These are phyloP conservation scores for Crossaster papposus DNA, from an alignment of 53 echinoderm and acorn worm species.

Conservation along the genomic window DNA sequence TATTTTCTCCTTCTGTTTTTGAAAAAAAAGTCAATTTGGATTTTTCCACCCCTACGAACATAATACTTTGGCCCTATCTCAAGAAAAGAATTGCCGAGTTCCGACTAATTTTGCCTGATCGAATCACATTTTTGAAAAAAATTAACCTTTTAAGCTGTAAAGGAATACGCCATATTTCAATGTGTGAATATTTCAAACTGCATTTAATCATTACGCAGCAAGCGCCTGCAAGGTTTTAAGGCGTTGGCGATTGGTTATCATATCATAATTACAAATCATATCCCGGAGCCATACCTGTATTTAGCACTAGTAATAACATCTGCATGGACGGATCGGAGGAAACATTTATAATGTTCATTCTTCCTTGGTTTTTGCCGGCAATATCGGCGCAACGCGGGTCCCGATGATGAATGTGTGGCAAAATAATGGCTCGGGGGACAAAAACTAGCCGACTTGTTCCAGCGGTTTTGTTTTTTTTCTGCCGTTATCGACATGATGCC, in stretches of 20 bases:
- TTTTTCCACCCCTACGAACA: too few relatives aligned
- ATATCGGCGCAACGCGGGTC: not conserved
- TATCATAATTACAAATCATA: not conserved
- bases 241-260: not conserved
- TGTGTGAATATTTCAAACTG: not conserved
- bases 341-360: not conserved
- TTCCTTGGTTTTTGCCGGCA: not conserved
- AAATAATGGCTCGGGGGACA: not conserved
- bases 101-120: too few relatives aligned
- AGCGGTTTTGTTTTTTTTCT: not conserved
- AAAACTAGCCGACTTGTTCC: not conserved
- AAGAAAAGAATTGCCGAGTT: too few relatives aligned
- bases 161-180: too few relatives aligned
- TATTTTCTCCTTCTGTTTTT: too few relatives aligned
- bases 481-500: not conserved
- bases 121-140: too few relatives aligned
- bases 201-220: not conserved
- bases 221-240: not conserved
- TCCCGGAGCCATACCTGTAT: conserved; percentile 27
- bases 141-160: too few relatives aligned
- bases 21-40: too few relatives aligned
- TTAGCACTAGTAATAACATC: conserved; percentile 22
- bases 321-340: not conserved
- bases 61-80: too few relatives aligned
- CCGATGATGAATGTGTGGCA: conserved; percentile 15